Evolutionary conservation across 2,888 invertebrate species (phyloP).

Genomic region (Tyria jacobaeae): DNA sequence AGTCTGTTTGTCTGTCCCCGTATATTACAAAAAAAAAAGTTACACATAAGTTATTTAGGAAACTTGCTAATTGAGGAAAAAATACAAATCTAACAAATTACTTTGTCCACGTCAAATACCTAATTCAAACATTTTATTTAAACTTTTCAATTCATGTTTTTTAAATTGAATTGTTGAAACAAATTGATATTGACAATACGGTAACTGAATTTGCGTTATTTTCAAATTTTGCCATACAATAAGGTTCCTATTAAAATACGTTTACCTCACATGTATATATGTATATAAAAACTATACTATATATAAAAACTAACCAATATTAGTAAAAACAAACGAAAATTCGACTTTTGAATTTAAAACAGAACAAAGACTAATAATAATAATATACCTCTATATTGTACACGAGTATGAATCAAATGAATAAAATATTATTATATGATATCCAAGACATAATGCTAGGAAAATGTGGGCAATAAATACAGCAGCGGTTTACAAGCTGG

Average conservation of each 20-base stretch:
- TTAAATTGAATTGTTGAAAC: not conserved
- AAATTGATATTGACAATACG: not conserved
- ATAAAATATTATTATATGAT: too few species aligned
- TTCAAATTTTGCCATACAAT: not conserved
- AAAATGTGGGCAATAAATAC: constrained; percentile 2
- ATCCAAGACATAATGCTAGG: not conserved
- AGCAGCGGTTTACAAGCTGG: not conserved
- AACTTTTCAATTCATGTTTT: not conserved
- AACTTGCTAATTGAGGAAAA: not conserved
- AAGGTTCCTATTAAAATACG: not conserved
- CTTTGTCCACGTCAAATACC: not conserved
- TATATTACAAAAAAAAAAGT: not conserved
- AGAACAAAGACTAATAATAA: too few species aligned
- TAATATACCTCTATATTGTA: too few species aligned
- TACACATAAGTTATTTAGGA: not conserved
- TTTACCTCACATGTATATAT: not conserved
- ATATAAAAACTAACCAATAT: too few species aligned
- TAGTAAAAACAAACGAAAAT: not conserved
- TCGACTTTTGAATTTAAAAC: not conserved
- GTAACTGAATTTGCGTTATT: not conserved
- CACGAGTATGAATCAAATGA: too few species aligned
- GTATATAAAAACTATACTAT: too few species aligned
- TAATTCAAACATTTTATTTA: not conserved
- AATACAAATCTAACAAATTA: not conserved
- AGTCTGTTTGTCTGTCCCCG: too few species aligned